Evolutionary conservation across 2,888 invertebrate genomes (phyloP).

Genomic region (Chironomus tentans): DNA sequence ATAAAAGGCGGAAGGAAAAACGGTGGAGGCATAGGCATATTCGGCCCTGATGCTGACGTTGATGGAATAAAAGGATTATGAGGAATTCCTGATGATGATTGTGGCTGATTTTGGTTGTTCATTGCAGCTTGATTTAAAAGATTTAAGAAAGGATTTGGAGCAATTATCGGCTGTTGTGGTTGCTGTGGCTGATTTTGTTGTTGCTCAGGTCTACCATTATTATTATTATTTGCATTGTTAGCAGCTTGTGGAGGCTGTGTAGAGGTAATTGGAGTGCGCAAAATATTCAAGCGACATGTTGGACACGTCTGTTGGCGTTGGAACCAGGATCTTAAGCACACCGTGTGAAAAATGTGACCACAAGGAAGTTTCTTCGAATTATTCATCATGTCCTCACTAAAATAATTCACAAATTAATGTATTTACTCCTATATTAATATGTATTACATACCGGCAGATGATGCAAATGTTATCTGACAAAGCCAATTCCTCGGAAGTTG

Average conservation of each 20-base stretch:
- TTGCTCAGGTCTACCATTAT: slow-evolving; percentile 26
- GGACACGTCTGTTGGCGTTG: slow-evolving; percentile 99
- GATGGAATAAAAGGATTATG: slow-evolving; percentile 56
- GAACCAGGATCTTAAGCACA: slow-evolving; percentile 96
- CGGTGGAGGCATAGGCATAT: slow-evolving; percentile 43
- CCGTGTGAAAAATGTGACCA: slow-evolving; percentile 98
- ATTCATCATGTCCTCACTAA: slow-evolving; percentile 56
- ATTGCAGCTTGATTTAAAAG: slow-evolving; percentile 31
- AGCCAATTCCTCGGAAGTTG: slow-evolving; percentile 81
- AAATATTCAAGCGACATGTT: slow-evolving; percentile 87
- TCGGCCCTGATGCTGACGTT: slow-evolving; percentile 36
- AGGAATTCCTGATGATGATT: slow-evolving; percentile 48
- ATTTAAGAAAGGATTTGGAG: slow-evolving; percentile 31
- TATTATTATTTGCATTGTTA: slow-evolving; percentile 28
- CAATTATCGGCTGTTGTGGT: slow-evolving; percentile 34
- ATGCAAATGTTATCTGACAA: slow-evolving; percentile 97
- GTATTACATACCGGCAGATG: slow-evolving; percentile 64
- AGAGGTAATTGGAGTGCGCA: slow-evolving; percentile 46
- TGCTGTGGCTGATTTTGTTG: slow-evolving; percentile 27
- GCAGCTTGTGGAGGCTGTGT: slow-evolving; percentile 31
- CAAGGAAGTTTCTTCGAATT: slow-evolving; percentile 95
- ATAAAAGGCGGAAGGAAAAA: slow-evolving; percentile 46
- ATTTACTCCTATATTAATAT: neutral
- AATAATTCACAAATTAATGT: neutral
- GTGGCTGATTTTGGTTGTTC: slow-evolving; percentile 32